phyloP scores from a whole-genome alignment of 2,113 vertebrate genomes.

The Engraulis encrasicolus region DNA sequence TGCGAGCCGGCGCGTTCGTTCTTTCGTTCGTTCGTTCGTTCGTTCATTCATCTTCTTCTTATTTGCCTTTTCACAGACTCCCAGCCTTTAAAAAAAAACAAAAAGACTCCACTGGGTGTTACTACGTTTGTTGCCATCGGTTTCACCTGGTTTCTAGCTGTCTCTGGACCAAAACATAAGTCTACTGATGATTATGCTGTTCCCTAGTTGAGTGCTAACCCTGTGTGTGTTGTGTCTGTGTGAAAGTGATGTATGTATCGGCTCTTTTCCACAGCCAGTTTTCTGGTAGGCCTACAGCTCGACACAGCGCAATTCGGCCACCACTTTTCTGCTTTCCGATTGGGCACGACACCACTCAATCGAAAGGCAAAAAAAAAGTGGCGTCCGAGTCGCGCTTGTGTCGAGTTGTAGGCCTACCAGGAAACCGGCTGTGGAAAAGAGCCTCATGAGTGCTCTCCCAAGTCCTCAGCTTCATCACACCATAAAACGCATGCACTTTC shows the following conservation, averaged over 20 bases:
- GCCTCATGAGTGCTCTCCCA: conserved; percentile 36
- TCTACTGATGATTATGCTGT: conserved; percentile 36
- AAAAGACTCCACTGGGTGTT: conserved; percentile 38
- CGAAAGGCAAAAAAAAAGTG: no score
- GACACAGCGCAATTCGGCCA: no score
- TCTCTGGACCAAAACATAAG: conserved; percentile 50
- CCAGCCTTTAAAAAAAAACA: conserved; percentile 12
- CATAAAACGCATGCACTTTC: conserved; percentile 40
- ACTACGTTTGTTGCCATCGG: conserved; percentile 21
- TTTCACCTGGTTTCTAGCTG: conserved; percentile 31
- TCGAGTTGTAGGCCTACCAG: no score
- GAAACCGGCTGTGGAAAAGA: no score
- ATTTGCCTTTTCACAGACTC: conserved; percentile 54
- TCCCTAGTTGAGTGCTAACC: conserved; percentile 7
- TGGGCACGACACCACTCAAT: no score
- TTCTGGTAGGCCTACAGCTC: no score
- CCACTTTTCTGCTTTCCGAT: no score
- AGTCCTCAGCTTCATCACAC: neutral
- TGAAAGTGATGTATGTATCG: conserved; percentile 36
- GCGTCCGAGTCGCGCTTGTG: no score
- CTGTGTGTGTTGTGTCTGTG: conserved; percentile 12
- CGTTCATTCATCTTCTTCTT: conserved; percentile 58
- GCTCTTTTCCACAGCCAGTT: no score
- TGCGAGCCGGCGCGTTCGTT: no score
- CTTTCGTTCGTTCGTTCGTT: conserved; percentile 43